Conservation (phyloP, 2,888 invertebrate genomes). For the Carterocephalus palaemon region DNA sequence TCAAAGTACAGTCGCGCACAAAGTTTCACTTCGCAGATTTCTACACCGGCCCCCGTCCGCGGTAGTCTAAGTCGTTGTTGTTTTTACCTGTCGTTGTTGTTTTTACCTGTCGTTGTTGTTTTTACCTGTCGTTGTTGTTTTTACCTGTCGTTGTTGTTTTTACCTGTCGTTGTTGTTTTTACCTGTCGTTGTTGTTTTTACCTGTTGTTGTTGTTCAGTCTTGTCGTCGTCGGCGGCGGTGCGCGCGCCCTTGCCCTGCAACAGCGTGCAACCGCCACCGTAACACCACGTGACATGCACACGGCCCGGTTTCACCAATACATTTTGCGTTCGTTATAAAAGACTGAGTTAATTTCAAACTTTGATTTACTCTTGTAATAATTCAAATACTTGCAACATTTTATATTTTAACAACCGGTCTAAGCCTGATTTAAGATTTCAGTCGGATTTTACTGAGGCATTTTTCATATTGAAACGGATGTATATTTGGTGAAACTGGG, state of each 20-base stretch:
- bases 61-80: too few relatives aligned
- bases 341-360: too few relatives aligned
- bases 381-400: too few relatives aligned
- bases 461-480: too few relatives aligned
- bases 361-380: too few relatives aligned
- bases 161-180: conserved; percentile 60
- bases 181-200: conserved; percentile 36
- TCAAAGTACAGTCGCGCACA: too few relatives aligned
- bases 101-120: conserved; percentile 56
- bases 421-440: background rate
- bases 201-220: conserved; percentile 47
- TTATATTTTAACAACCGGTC: too few relatives aligned
- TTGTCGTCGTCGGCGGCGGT: conserved; percentile 60
- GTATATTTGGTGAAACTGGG: too few relatives aligned
- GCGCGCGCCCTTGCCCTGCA: conserved; percentile 71
- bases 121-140: background rate
- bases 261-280: conserved; percentile 64
- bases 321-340: too few relatives aligned
- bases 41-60: background rate
- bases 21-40: too few relatives aligned
- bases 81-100: conserved; percentile 47
- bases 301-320: conserved; percentile 14
- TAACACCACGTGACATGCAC: conserved; percentile 35
- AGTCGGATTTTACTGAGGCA: too few relatives aligned
- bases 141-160: conserved; percentile 47